Percentiles rank a stretch among this genome's conserved stretches.
Evolutionary conservation across 1,140 invertebrate genomes (phyloP).

Genomic region (Philopotamus ludificatus): DNA sequence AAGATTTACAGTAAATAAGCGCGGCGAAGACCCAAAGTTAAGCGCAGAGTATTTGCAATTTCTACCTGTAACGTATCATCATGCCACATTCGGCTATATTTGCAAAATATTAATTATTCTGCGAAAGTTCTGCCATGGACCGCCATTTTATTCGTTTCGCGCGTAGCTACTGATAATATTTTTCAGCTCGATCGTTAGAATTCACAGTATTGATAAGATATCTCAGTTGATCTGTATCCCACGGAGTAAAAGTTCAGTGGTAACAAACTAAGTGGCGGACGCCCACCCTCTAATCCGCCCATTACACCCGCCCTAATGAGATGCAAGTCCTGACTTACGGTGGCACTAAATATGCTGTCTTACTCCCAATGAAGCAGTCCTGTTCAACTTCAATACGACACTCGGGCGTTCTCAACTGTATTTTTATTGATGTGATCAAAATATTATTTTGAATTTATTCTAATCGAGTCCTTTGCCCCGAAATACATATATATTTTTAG

Average conservation of each 20-base stretch:
- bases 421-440: background rate
- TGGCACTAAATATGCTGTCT: slow-evolving; percentile 36
- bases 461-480: background rate
- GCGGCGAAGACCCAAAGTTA: background rate
- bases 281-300: slow-evolving; percentile 28
- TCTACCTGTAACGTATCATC: no score
- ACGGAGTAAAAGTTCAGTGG: background rate
- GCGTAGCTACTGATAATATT: no score
- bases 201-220: no score
- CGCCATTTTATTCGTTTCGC: no score
- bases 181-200: no score
- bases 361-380: slow-evolving; percentile 6
- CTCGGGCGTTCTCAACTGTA: slow-evolving; percentile 1
- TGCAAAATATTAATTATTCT: no score
- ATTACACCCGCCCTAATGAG: slow-evolving; percentile 36
- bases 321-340: slow-evolving; percentile 38
- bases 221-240: no score
- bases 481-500: background rate
- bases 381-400: background rate
- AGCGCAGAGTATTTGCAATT: no score
- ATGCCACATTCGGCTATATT: background rate
- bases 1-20: slow-evolving; percentile 36
- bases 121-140: no score
- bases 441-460: background rate
- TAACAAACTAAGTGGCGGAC: slow-evolving; percentile 7